Percentiles rank a stretch among this genome's conserved stretches.
These are phyloP conservation scores for Lepidocolaptes lacrymiger DNA, from an alignment of 2,797 vertebrate species.

Conservation along the genomic window DNA sequence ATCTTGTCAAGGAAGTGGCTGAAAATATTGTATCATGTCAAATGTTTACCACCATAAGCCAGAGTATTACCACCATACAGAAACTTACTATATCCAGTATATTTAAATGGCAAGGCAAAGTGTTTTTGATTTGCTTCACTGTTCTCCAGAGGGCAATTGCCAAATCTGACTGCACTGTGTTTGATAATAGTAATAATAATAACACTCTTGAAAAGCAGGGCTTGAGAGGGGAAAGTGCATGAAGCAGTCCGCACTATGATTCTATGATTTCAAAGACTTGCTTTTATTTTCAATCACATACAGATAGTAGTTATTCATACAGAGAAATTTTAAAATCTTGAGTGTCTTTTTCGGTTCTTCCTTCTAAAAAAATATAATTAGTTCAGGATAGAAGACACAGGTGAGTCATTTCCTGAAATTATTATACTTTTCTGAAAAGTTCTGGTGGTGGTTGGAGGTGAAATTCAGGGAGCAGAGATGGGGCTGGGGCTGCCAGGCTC, in stretches of 20 bases:
- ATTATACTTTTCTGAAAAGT: constrained; percentile 62
- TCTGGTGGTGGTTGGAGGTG: constrained; percentile 76
- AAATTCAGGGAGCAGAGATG: constrained; percentile 44
- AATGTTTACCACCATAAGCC: background rate
- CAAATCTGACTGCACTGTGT: background rate
- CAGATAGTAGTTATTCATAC: constrained; percentile 82
- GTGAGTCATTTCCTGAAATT: constrained; percentile 48
- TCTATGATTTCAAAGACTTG: constrained; percentile 82
- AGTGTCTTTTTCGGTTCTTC: constrained; percentile 76
- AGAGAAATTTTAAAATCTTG: constrained; percentile 86
- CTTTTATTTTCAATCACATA: constrained; percentile 88
- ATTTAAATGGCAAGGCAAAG: background rate
- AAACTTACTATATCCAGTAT: background rate
- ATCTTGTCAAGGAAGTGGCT: background rate
- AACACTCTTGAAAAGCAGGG: background rate
- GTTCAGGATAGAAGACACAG: constrained; percentile 40
- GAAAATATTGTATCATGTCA: background rate
- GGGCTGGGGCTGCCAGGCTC: background rate
- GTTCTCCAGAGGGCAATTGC: background rate
- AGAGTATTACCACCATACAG: background rate
- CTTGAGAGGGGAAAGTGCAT: background rate
- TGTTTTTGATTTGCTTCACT: rapidly evolving
- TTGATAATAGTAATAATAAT: background rate
- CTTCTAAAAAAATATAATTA: background rate
- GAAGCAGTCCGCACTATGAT: background rate